Evolutionary conservation across 2,888 invertebrate species (phyloP), one percentile per base, ranked within the genome.

Genomic region (Pyrochroa serraticornis): DNA sequence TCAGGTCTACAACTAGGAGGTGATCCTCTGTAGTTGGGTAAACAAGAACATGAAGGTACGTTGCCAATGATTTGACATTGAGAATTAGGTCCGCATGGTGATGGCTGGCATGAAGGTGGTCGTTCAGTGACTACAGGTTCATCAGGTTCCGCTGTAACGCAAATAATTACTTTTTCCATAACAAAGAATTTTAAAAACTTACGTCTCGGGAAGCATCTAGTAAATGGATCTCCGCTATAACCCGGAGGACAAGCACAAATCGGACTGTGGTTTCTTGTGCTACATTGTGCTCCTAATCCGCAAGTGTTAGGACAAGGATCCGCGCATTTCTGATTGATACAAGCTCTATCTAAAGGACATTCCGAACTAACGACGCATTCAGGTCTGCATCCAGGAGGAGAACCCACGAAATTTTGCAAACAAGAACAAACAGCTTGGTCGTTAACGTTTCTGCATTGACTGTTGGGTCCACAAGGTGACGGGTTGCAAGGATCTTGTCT

Each of bases 241-340:
- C 91, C 90, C 37, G 87, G 82, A 39, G 92, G 89, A 69, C 95
- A 95, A 2, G 91, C 90, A 73, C 95, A 95, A 62, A 93, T 91
- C 2, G 93, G 93, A 71, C 90, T 92, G 76, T 94, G 93, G 75
- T 93, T 92, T 74, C 88, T 89, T 0, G 90, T 89, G 43, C 87
- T 86, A 72, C 95, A 95, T 65, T 90, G 87, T 1, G 94, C 93
- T 68, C 89, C 87, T 46, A 91, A 82, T n/a, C 94, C 94, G 75
- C 94, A 94, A 0, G 92, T 92, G 65, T 92, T 90, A 8, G 90
- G 89, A 71, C 95, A 95, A 35, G 95, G 94, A 80, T 95, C 92
- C 7, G 88, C 86, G 75, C 95, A 95, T 79, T 88, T 90, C 70
- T 90, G 90, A 75, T 92, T 91, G 34, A 93, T 83, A 69, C 95